Percentiles rank a stretch among this genome's conserved stretches.
Conservation (phyloP, 2,113 vertebrate species). For the Oreochromis niloticus region DNA sequence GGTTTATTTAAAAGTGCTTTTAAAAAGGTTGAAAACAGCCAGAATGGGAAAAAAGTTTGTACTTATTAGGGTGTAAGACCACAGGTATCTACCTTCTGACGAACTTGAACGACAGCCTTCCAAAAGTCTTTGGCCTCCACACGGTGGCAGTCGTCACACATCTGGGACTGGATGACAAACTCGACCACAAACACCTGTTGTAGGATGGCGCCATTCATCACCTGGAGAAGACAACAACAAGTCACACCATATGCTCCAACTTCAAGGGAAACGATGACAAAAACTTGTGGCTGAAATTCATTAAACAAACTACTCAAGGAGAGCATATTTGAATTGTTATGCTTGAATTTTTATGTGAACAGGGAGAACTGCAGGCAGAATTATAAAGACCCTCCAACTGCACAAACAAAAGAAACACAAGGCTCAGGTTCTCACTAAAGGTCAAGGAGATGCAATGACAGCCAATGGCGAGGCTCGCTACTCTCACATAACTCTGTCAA, state of each 20-base stretch:
- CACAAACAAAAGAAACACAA: slow-evolving; percentile 7
- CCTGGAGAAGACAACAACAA: slow-evolving; percentile 68
- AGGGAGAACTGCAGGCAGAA: neutral
- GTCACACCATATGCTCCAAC: neutral
- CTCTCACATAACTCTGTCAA: neutral
- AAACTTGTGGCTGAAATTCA: neutral
- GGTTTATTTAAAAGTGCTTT: neutral
- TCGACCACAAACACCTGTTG: slow-evolving; percentile 97
- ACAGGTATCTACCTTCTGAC: slow-evolving; percentile 83
- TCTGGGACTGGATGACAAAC: slow-evolving; percentile 84
- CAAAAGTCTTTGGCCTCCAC: slow-evolving; percentile 98
- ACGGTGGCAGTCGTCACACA: slow-evolving; percentile 97
- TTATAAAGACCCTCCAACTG: neutral
- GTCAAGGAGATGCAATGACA: slow-evolving; percentile 51
- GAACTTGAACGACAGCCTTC: slow-evolving; percentile 94
- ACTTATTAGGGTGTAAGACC: neutral
- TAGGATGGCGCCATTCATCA: slow-evolving; percentile 93
- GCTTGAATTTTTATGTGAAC: neutral
- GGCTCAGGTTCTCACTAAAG: slow-evolving; percentile 46
- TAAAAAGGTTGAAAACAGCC: neutral
- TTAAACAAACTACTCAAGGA: neutral
- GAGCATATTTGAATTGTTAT: neutral
- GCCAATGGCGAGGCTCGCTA: neutral
- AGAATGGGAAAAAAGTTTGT: neutral
- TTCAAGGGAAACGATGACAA: neutral